phyloP scores from a whole-genome alignment of 2,113 vertebrate genomes.

The Ranitomeya imitator region DNA sequence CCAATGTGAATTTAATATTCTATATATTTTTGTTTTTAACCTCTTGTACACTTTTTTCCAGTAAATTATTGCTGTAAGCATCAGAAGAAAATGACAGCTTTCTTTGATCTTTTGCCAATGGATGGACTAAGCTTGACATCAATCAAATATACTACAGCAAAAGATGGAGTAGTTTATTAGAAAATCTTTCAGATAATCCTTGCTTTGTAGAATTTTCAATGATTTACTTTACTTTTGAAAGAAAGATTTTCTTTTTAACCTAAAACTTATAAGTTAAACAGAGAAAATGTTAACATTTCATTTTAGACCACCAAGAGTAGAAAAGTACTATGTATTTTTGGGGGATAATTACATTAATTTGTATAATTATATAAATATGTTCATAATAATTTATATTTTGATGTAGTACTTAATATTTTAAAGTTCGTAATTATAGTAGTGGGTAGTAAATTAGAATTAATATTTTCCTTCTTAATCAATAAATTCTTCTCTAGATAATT shows the following conservation, averaged over 20 bases:
- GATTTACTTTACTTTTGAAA: neutral
- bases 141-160: neutral
- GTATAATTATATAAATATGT: no score
- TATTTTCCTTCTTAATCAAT: no score
- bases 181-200: neutral
- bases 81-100: neutral
- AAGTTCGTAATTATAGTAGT: no score
- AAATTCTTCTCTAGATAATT: no score
- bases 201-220: neutral
- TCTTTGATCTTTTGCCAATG: slow-evolving; percentile 26
- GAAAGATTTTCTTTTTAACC: neutral
- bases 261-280: neutral
- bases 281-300: neutral
- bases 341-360: no score
- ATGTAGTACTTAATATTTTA: no score
- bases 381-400: no score
- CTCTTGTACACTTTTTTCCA: neutral
- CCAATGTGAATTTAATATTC: slow-evolving; percentile 8
- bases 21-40: slow-evolving; percentile 9
- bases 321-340: neutral
- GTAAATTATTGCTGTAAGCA: slow-evolving; percentile 19
- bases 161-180: neutral
- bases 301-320: neutral
- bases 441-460: no score
- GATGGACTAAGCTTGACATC: neutral